Evolutionary conservation across 2,797 vertebrate species (phyloP).

Genomic region (Falco biarmicus): DNA sequence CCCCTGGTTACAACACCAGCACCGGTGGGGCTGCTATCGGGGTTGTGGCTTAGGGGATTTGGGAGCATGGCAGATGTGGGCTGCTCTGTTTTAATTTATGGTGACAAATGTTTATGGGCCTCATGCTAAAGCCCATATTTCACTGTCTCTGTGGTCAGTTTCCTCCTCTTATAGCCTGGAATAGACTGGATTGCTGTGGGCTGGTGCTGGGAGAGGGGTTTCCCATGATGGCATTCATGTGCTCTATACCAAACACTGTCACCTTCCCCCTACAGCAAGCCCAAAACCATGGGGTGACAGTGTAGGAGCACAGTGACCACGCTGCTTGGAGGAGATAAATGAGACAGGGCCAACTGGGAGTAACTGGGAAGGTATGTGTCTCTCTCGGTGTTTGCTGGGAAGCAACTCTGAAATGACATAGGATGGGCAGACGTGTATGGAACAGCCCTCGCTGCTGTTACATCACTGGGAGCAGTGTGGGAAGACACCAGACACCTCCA

Average conservation of each 20-base stretch:
- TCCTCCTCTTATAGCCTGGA: neutral
- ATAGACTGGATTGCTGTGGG: fast-evolving
- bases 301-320: neutral
- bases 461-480: neutral
- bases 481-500: neutral
- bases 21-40: fast-evolving
- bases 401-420: neutral
- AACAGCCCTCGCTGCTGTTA: neutral
- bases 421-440: neutral
- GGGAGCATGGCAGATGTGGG: neutral
- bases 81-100: neutral
- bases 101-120: neutral
- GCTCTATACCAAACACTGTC: fast-evolving
- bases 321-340: neutral
- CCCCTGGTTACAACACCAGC: fast-evolving
- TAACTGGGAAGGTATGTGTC: neutral
- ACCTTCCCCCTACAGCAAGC: neutral
- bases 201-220: neutral
- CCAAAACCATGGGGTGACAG: neutral
- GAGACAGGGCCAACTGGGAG: fast-evolving
- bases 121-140: neutral
- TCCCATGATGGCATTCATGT: neutral
- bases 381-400: neutral
- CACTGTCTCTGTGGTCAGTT: neutral
- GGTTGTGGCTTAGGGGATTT: neutral